Base-by-base conservation (phyloP, 1,140 invertebrate species). In the Bombus cullumanus region DNA sequence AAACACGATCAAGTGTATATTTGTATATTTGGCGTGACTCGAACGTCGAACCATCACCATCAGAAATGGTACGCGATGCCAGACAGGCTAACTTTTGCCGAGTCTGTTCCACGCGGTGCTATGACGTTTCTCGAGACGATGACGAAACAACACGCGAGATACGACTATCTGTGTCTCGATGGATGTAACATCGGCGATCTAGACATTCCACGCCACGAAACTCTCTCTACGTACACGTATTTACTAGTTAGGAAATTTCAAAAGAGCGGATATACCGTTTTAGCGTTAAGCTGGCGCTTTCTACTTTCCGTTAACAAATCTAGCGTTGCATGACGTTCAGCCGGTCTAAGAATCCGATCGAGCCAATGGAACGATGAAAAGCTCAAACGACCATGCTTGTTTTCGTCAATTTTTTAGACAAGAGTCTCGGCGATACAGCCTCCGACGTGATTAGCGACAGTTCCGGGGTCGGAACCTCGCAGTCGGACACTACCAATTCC, bases 391-490 rank as follows among this genome's bases (percentile, higher is more conserved):
- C 13, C 13, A 37, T 43, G n/a, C 53, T 71, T 83, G 80, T 89
- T 62, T 79, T 73, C 53, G 47, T 77, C 18, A 75, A 81, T 90
- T 37, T 64, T 96, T 93, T 96, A 98, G 98, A 98, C 96, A 98
- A 98, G 95, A 98, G 97, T 92, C 96, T 98, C 90, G 98, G 98
- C 83, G 98, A 98, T 93, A 97, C 97, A 77, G 94, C 94, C 66
- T 98, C 97, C 94, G 98, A 98, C 95, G 97, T 98, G 91, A 98
- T 98, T 92, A 98, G 97, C 94, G 98, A 98, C 94, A 98, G 97
- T 92, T 98, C 97, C 86, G 98, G 98, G 69, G 98, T 98, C 69
- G 98, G 98, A 81, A 98, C 98, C 22, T 97, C 97, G 86, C 98
- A 98, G 93, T 98, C 98, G 69, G 98, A 98, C 92, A 97, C 97